phyloP scores from a whole-genome alignment of 2,797 vertebrate species.

The Selene dorsalis region DNA sequence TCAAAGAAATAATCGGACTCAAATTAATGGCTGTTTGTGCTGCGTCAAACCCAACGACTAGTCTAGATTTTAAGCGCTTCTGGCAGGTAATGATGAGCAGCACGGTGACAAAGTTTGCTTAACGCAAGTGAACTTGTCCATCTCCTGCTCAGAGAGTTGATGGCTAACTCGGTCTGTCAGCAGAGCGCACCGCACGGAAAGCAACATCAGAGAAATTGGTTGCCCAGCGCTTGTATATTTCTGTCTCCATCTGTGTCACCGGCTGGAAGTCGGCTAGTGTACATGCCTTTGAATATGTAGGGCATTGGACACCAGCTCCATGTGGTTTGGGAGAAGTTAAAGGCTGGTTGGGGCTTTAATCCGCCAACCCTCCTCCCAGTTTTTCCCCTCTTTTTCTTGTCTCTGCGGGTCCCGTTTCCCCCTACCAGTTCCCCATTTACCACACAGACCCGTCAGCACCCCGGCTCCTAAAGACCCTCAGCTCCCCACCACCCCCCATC shows the following conservation, averaged over 20 bases:
- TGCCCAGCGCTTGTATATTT: slow-evolving; percentile 80
- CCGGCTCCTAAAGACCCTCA: slow-evolving; percentile 55
- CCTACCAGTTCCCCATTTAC: slow-evolving; percentile 60
- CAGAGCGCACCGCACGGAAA: slow-evolving; percentile 74
- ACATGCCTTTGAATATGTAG: slow-evolving; percentile 79
- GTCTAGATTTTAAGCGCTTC: slow-evolving; percentile 37
- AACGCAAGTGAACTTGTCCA: slow-evolving; percentile 69
- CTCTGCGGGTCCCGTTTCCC: slow-evolving; percentile 65
- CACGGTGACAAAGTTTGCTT: slow-evolving; percentile 62
- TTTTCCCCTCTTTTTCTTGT: slow-evolving; percentile 75
- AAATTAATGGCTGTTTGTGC: slow-evolving; percentile 50
- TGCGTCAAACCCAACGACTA: slow-evolving; percentile 36
- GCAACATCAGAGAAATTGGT: slow-evolving; percentile 76
- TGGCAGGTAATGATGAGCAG: slow-evolving; percentile 67
- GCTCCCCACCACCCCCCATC: not conserved
- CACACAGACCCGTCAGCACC: slow-evolving; percentile 62
- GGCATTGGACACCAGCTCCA: slow-evolving; percentile 79
- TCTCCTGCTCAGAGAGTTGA: slow-evolving; percentile 66
- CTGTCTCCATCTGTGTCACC: slow-evolving; percentile 81
- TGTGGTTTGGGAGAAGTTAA: slow-evolving; percentile 83
- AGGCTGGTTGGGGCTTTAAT: slow-evolving; percentile 80
- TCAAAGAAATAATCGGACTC: slow-evolving; percentile 47
- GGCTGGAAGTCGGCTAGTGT: slow-evolving; percentile 74
- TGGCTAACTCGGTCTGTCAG: slow-evolving; percentile 78
- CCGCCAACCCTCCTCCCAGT: slow-evolving; percentile 74